Evolutionary conservation across 2,797 vertebrate genomes (phyloP).

Genomic region (Loris lydekkerianus): DNA sequence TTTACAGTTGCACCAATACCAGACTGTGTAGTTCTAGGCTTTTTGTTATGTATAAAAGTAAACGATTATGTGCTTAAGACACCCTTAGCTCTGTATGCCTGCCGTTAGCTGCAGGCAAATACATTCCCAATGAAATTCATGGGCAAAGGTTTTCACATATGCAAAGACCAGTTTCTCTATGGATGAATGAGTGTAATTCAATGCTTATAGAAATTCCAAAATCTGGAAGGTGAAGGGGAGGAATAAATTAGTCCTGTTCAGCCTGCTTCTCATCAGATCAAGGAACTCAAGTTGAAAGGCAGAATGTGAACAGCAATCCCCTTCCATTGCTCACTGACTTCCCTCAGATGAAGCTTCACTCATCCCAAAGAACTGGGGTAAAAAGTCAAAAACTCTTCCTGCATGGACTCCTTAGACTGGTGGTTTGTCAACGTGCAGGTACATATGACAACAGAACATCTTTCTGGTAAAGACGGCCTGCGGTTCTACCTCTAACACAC

Average conservation of each 20-base stretch:
- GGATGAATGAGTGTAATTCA: background rate
- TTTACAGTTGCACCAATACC: background rate
- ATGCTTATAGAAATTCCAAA: constrained; percentile 13
- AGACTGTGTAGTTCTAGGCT: background rate
- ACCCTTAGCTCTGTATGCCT: background rate
- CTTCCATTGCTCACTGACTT: background rate
- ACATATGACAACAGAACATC: background rate
- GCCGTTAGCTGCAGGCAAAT: background rate
- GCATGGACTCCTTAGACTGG: background rate
- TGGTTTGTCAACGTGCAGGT: background rate
- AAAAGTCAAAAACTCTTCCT: background rate
- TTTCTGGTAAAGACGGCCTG: background rate
- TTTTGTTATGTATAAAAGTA: background rate
- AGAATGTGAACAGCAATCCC: background rate
- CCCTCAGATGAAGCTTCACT: background rate
- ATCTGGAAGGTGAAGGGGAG: background rate
- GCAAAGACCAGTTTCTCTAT: background rate
- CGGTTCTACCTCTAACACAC: background rate
- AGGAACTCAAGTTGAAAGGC: background rate
- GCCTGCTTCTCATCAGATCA: background rate
- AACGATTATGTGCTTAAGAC: background rate
- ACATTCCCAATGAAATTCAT: background rate
- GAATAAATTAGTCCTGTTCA: background rate
- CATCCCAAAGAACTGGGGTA: background rate
- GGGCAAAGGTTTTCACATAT: constrained; percentile 28